phyloP scores from a whole-genome alignment of 2,888 invertebrate genomes.

The Onthophagus sagittarius region DNA sequence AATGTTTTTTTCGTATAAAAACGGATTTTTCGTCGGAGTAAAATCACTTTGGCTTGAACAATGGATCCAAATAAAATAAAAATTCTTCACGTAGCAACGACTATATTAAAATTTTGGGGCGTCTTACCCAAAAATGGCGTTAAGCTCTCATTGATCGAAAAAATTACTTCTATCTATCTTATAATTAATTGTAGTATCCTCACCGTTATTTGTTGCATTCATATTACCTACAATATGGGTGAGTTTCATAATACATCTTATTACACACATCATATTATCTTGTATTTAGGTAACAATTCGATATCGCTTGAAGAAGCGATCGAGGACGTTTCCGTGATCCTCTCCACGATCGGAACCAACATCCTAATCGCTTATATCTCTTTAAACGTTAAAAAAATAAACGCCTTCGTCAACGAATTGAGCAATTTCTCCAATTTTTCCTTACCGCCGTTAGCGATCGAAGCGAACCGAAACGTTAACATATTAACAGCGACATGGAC shows the following conservation, averaged over 20 bases:
- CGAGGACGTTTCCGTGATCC: not conserved
- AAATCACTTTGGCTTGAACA: not conserved
- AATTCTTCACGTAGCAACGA: not conserved
- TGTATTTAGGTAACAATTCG: not conserved
- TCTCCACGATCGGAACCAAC: not conserved
- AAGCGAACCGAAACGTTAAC: not conserved
- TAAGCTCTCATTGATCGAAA: not conserved
- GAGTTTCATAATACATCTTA: not conserved
- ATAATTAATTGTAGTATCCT: not conserved
- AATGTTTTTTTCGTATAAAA: not conserved
- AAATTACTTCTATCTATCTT: not conserved
- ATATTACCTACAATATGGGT: not conserved
- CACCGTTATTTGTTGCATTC: not conserved
- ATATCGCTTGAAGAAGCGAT: not conserved
- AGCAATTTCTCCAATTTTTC: not conserved
- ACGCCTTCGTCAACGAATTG: not conserved
- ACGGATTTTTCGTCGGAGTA: not conserved
- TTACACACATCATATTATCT: too few relatives aligned
- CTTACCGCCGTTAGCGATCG: not conserved
- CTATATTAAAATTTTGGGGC: not conserved
- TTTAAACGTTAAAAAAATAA: not conserved
- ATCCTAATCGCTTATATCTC: not conserved
- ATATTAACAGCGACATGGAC: constrained; percentile 1
- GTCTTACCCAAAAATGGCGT: not conserved
- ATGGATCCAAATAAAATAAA: not conserved